These are phyloP conservation scores for Rhingia rostrata DNA, from an alignment of 2,888 invertebrate genomes.

Conservation along the genomic window DNA sequence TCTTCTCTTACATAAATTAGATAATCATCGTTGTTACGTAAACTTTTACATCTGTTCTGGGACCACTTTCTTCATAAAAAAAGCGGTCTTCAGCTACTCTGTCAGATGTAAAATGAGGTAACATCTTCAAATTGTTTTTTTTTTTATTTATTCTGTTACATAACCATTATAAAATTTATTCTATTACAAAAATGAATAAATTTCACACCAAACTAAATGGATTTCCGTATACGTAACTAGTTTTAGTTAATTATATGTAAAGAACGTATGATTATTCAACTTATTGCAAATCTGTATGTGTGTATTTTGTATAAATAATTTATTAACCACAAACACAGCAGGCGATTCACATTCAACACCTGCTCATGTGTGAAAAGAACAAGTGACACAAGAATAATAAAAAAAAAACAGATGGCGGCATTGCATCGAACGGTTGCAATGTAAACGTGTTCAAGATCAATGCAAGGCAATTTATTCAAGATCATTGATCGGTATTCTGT, in stretches of 20 bases:
- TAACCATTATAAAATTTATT: background rate
- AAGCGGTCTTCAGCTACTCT: no score
- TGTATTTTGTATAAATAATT: slow-evolving; percentile 42
- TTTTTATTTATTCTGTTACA: background rate
- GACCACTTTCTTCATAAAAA: no score
- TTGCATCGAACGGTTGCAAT: slow-evolving; percentile 24
- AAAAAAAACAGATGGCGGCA: slow-evolving; percentile 39
- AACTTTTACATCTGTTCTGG: no score
- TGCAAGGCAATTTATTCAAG: slow-evolving; percentile 55
- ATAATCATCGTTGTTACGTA: no score
- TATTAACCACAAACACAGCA: slow-evolving; percentile 29
- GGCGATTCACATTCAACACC: slow-evolving; percentile 30
- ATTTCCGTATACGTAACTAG: slow-evolving; percentile 4
- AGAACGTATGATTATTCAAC: slow-evolving; percentile 13
- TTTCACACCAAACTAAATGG: slow-evolving; percentile 1
- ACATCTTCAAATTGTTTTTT: background rate
- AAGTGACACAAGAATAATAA: background rate
- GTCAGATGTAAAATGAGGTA: background rate
- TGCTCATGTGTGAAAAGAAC: slow-evolving; percentile 1
- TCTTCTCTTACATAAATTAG: no score
- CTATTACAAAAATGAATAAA: background rate
- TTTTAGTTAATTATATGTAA: slow-evolving; percentile 9
- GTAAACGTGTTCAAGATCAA: slow-evolving; percentile 55
- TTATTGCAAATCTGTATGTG: slow-evolving; percentile 10
- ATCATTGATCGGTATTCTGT: slow-evolving; percentile 48